Percentiles rank a stretch among this genome's conserved stretches.
Conservation (phyloP, 2,888 invertebrate genomes). For the Patella depressa region DNA sequence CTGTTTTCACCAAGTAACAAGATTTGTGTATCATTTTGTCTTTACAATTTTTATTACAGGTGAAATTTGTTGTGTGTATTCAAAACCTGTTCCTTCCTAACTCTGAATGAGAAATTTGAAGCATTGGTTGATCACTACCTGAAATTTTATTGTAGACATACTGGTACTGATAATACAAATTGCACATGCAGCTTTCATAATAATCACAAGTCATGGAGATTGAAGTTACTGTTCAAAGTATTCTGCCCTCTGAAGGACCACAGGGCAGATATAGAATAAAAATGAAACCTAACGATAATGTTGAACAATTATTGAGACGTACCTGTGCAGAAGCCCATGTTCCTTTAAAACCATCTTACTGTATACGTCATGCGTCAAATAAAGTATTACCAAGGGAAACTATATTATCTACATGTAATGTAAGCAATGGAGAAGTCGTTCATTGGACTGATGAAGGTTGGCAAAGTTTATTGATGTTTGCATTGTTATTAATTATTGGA, state of each 20-base stretch:
- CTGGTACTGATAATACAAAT: too few relatives aligned
- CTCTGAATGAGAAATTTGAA: too few relatives aligned
- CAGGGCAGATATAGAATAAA: slow-evolving; percentile 41
- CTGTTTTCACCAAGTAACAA: too few relatives aligned
- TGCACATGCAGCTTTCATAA: too few relatives aligned
- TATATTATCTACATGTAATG: slow-evolving; percentile 48
- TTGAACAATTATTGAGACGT: slow-evolving; percentile 43
- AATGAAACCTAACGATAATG: slow-evolving; percentile 42
- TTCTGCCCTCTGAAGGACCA: slow-evolving; percentile 45
- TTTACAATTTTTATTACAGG: too few relatives aligned
- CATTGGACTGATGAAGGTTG: slow-evolving; percentile 60
- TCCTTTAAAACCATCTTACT: slow-evolving; percentile 48
- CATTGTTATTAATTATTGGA: too few relatives aligned
- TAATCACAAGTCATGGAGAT: slow-evolving; percentile 38
- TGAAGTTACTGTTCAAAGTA: slow-evolving; percentile 43
- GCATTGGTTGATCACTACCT: too few relatives aligned
- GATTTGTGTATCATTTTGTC: too few relatives aligned
- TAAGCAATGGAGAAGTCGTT: slow-evolving; percentile 62
- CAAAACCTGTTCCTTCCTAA: too few relatives aligned
- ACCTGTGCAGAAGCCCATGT: slow-evolving; percentile 52
- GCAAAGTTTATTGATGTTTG: slow-evolving; percentile 19
- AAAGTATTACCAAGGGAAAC: slow-evolving; percentile 54
- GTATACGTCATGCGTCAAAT: slow-evolving; percentile 53
- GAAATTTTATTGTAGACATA: too few relatives aligned
- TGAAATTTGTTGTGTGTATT: too few relatives aligned